Evolutionary conservation across 2,888 invertebrate genomes (phyloP).

Genomic region (Rapana venosa): DNA sequence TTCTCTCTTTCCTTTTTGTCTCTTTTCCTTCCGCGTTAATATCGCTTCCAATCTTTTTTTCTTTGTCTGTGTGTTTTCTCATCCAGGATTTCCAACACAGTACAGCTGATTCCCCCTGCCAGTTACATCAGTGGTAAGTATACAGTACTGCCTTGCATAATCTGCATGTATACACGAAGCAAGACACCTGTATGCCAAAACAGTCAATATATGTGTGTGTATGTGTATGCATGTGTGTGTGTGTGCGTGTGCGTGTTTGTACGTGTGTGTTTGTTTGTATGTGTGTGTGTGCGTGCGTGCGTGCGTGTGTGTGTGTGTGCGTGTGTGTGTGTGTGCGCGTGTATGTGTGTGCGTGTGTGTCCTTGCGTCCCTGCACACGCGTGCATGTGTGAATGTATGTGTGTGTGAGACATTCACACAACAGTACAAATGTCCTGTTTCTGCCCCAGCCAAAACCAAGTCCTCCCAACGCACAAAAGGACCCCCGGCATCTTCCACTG

Average conservation of each 20-base stretch:
- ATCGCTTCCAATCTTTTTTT: not conserved
- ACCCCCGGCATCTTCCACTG: slow-evolving; percentile 63
- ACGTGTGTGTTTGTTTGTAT: too few relatives aligned
- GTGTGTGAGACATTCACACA: too few relatives aligned
- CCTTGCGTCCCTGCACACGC: not conserved
- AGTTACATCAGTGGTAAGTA: slow-evolving; percentile 34
- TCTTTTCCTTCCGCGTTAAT: not conserved
- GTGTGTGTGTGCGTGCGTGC: too few relatives aligned
- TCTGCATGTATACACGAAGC: too few relatives aligned
- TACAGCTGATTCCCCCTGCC: slow-evolving; percentile 42
- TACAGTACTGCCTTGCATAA: too few relatives aligned
- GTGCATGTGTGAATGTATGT: too few relatives aligned
- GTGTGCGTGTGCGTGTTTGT: slow-evolving; percentile 17
- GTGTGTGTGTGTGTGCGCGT: not conserved
- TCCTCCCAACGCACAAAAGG: slow-evolving; percentile 49
- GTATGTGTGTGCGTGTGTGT: not conserved
- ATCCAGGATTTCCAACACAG: slow-evolving; percentile 48
- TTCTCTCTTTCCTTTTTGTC: too few relatives aligned
- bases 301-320: not conserved
- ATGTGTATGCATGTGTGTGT: not conserved
- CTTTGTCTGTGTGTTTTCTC: not conserved
- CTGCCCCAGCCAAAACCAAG: slow-evolving; percentile 39
- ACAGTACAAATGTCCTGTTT: too few relatives aligned
- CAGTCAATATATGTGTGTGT: too few relatives aligned
- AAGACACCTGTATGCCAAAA: too few relatives aligned